phyloP scores from a whole-genome alignment of 2,797 vertebrate genomes.

The Leptoclinus maculatus region DNA sequence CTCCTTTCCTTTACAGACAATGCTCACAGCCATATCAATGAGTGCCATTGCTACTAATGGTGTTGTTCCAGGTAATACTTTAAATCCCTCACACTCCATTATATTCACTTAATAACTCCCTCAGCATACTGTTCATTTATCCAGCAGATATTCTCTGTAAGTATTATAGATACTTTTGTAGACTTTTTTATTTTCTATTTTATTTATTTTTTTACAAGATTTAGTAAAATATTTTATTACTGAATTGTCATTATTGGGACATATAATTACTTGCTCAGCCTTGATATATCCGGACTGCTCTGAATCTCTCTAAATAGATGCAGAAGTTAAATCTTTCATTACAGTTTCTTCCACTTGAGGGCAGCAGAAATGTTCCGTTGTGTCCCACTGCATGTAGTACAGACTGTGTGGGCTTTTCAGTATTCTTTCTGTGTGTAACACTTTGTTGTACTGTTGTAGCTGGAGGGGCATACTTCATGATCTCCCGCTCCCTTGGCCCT shows the following conservation, averaged over 20 bases:
- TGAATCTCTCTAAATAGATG: background rate
- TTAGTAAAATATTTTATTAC: background rate
- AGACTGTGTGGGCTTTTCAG: background rate
- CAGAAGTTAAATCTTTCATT: background rate
- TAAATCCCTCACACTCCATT: background rate
- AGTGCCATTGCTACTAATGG: slow-evolving; percentile 99
- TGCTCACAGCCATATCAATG: slow-evolving; percentile 99
- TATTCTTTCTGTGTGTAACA: slow-evolving; percentile 16
- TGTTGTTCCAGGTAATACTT: slow-evolving; percentile 93
- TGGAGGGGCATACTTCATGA: slow-evolving; percentile 99
- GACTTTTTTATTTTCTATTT: background rate
- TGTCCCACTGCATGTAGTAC: background rate
- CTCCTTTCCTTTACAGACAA: slow-evolving; percentile 85
- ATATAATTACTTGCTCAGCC: background rate
- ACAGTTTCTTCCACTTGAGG: slow-evolving; percentile 26
- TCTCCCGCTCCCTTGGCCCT: slow-evolving; percentile 96
- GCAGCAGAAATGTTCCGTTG: slow-evolving; percentile 27
- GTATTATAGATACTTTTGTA: background rate
- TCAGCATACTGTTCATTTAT: background rate
- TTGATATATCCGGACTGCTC: background rate
- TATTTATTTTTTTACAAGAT: background rate
- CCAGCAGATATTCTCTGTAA: background rate
- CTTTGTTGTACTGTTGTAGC: slow-evolving; percentile 79
- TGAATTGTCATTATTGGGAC: background rate
- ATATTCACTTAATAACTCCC: background rate